Evolutionary conservation across 35 echinoderm and acorn worm species (phyloP), one percentile per base, ranked within the genome.

Genomic region (Hemicentrotus pulcherrimus): DNA sequence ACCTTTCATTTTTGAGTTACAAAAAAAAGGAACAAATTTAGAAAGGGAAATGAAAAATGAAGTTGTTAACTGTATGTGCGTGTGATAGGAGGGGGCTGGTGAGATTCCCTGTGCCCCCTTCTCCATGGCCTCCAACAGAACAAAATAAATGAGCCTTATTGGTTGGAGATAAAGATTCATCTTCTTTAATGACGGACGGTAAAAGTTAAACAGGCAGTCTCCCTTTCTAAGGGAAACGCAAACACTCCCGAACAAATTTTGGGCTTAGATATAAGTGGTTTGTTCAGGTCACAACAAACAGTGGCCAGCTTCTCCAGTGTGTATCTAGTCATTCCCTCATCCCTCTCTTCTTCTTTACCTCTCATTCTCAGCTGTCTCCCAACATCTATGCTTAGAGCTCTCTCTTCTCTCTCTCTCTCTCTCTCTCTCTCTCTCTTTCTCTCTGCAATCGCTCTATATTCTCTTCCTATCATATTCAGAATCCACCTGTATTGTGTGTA

Each of bases 191-290:
- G 65, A 78, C 22, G n/a, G 65, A n/a, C 24, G 28, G 65, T 78
- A 78, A 78, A 78, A 78, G 65, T 78, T 78, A 78, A 78, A 78
- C 65, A 78, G 65, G 65, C 65, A 28, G 65, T 78, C 65, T 78
- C 65, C 65, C 65, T 78, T 78, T 78, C 65, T 28, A 78, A 78
- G 65, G 65, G 22, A 78, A 78, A 78, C 65, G 65, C 65, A 78
- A 78, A 78, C 65, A 78, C 65, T 78, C 65, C 19, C 65, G 65
- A 78, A 78, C 65, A 78, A 78, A 78, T 78, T 78, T 78, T 78
- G 65, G 65, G 65, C 65, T 78, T 78, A 78, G 18, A 78, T 78
- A 78, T 78, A 78, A 78, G 65, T 78, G 65, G 65, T 78, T 78
- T 78, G 65, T 78, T n/a, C 65, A 78, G 65, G 19, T 78, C 65